Percentiles rank a stretch among this genome's conserved stretches.
phyloP scores from a whole-genome alignment of 2,888 invertebrate species.

The Plagodis dolabraria region DNA sequence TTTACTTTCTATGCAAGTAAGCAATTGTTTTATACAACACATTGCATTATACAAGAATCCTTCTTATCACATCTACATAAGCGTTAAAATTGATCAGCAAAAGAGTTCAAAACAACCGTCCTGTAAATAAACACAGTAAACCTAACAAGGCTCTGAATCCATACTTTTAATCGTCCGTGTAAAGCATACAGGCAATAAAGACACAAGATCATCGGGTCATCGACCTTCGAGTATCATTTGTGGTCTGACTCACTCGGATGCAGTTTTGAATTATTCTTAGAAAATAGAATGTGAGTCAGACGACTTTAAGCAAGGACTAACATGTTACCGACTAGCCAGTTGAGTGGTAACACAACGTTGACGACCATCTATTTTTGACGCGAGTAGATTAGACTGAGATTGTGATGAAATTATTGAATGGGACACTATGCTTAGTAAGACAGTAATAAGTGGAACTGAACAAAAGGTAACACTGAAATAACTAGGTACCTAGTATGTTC shows the following conservation, averaged over 20 bases:
- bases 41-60: conserved; percentile 6
- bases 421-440: too few species aligned
- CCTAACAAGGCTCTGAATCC: conserved; percentile 37
- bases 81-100: conserved; percentile 14
- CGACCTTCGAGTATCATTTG: conserved; percentile 59
- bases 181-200: conserved; percentile 39
- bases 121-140: conserved; percentile 30
- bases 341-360: conserved; percentile 34
- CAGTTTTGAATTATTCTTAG: conserved; percentile 82
- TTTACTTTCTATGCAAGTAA: background rate
- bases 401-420: conserved; percentile 4
- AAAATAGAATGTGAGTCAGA: conserved; percentile 76
- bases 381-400: background rate
- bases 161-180: conserved; percentile 33
- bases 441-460: too few species aligned
- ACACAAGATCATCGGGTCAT: conserved; percentile 69
- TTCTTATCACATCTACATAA: conserved; percentile 10
- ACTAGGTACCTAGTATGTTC: too few species aligned
- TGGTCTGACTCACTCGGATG: conserved; percentile 72
- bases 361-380: conserved; percentile 40
- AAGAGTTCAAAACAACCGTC: conserved; percentile 14
- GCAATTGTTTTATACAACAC: background rate
- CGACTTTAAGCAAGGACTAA: conserved; percentile 70
- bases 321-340: conserved; percentile 34
- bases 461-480: too few species aligned